Evolutionary conservation across 2,888 invertebrate species (phyloP).

Genomic region (Gnatocerus cornutus): DNA sequence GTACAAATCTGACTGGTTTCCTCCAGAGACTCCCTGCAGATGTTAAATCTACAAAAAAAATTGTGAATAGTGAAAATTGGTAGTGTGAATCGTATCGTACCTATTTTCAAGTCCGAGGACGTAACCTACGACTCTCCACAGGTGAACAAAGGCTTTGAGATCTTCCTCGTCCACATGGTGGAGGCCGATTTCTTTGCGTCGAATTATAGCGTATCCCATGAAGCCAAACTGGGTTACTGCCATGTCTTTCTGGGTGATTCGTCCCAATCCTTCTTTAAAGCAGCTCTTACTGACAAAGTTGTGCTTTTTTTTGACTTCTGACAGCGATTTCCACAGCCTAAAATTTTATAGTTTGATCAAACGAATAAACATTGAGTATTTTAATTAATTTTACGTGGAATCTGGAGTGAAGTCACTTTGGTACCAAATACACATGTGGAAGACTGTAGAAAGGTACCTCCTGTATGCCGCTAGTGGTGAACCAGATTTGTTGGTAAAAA

Average conservation of each 20-base stretch:
- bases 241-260: conserved; percentile 88
- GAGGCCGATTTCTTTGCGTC: conserved; percentile 79
- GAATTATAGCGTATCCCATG: conserved; percentile 82
- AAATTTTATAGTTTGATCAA: conserved; percentile 49
- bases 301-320: conserved; percentile 80
- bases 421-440: conserved; percentile 88
- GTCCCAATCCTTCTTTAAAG: conserved; percentile 71
- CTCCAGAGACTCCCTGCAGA: conserved; percentile 77
- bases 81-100: conserved; percentile 67
- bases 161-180: conserved; percentile 76
- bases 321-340: conserved; percentile 81
- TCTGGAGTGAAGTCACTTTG: conserved; percentile 78
- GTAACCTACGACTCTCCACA: conserved; percentile 89
- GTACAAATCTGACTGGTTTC: conserved; percentile 79
- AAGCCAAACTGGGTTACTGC: conserved; percentile 92
- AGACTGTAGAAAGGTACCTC: conserved; percentile 85
- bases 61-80: not conserved
- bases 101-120: conserved; percentile 88
- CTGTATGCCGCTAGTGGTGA: conserved; percentile 79
- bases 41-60: conserved; percentile 76
- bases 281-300: conserved; percentile 76
- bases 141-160: conserved; percentile 84
- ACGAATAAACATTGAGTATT: no score
- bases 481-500: conserved; percentile 82
- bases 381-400: conserved; percentile 71